phyloP scores from a whole-genome alignment of 92 coral and sea anemone species.

The Palythoa caribaeorum region DNA sequence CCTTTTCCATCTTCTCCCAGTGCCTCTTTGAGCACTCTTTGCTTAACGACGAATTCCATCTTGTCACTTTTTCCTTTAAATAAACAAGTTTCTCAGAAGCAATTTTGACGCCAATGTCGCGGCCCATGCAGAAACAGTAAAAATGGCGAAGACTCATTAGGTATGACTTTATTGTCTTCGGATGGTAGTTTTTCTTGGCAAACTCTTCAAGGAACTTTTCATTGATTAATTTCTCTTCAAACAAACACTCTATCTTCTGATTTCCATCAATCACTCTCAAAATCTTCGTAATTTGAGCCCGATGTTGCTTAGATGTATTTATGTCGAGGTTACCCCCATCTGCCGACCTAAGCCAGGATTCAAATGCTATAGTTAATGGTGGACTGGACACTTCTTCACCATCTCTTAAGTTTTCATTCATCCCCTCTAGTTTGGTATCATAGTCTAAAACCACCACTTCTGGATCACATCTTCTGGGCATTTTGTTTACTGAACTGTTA shows the following conservation, averaged over 20 bases:
- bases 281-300: constrained; percentile 33
- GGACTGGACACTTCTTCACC: constrained; percentile 4
- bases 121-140: neutral
- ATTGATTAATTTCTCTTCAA: constrained; percentile 25
- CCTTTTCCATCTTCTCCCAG: constrained; percentile 60
- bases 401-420: constrained; percentile 34
- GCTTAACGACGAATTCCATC: constrained; percentile 33
- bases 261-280: constrained; percentile 36
- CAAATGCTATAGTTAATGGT: constrained; percentile 8
- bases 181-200: constrained; percentile 49
- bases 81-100: neutral
- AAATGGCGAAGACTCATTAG: constrained; percentile 64
- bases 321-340: constrained; percentile 63
- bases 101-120: constrained; percentile 2
- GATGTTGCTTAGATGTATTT: constrained; percentile 46
- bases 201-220: constrained; percentile 34
- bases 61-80: constrained; percentile 4
- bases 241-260: constrained; percentile 23
- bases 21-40: constrained; percentile 45
- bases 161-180: constrained; percentile 61
- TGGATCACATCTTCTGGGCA: neutral
- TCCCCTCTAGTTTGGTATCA: constrained; percentile 12
- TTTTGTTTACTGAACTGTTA: neutral
- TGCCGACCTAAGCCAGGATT: constrained; percentile 55
- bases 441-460: neutral